Evolutionary conservation across 2,888 invertebrate genomes (phyloP).

Genomic region (Dicycla oo): DNA sequence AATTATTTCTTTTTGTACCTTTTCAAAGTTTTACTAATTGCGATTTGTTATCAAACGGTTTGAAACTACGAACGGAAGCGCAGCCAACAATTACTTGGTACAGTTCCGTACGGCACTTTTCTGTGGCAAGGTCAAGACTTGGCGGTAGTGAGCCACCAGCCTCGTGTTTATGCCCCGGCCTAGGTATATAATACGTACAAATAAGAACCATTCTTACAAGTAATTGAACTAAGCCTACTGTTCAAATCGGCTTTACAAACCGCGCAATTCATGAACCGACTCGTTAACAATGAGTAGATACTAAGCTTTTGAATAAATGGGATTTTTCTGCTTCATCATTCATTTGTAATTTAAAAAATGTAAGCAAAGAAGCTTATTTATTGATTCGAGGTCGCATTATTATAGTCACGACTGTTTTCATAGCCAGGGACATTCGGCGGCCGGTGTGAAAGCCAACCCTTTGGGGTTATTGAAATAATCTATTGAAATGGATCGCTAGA

Average conservation of each 20-base stretch:
- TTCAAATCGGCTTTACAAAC: conserved; percentile 68
- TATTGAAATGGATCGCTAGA: conserved; percentile 63
- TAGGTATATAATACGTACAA: conserved; percentile 53
- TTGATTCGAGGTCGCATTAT: conserved; percentile 41
- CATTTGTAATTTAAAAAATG: conserved; percentile 66
- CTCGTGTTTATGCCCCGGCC: conserved; percentile 30
- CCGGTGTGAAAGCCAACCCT: conserved; percentile 18
- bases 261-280: conserved; percentile 60
- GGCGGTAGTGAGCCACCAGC: conserved; percentile 14
- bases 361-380: conserved; percentile 47
- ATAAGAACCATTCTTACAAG: conserved; percentile 64
- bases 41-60: conserved; percentile 56
- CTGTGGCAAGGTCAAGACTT: conserved; percentile 53
- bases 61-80: conserved; percentile 68
- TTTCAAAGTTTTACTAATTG: conserved; percentile 47
- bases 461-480: conserved; percentile 40
- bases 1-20: conserved; percentile 13
- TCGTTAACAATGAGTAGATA: conserved; percentile 63
- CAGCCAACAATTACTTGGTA: conserved; percentile 68
- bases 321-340: conserved; percentile 66
- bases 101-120: conserved; percentile 51
- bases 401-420: conserved; percentile 39
- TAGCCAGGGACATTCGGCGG: neutral
- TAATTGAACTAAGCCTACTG: conserved; percentile 68
- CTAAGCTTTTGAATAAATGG: conserved; percentile 66